Percentiles rank a stretch among this genome's conserved stretches.
Conservation (phyloP, 92 coral and sea anemone species). For the Parazoanthus darwini region DNA sequence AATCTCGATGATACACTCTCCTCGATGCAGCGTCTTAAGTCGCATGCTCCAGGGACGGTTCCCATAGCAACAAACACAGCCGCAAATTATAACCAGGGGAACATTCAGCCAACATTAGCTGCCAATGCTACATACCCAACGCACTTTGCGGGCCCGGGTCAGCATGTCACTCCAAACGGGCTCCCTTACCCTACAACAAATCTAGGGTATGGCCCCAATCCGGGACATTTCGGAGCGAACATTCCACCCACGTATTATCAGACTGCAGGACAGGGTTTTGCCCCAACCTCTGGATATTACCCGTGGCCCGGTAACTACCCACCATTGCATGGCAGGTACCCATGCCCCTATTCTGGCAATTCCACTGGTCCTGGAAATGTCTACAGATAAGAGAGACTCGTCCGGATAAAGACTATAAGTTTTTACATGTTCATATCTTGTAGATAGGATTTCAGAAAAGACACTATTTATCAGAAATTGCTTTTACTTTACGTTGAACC, state of each 20-base stretch:
- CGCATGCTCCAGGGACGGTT: conserved; percentile 35
- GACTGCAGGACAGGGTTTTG: conserved; percentile 46
- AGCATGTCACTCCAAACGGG: conserved; percentile 6
- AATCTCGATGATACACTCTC: conserved; percentile 71
- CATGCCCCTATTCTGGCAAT: conserved; percentile 25
- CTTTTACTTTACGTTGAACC: neutral
- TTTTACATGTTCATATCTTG: neutral
- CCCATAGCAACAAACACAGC: conserved; percentile 22
- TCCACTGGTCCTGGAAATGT: conserved; percentile 30
- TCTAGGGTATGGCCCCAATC: conserved; percentile 33
- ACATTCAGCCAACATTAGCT: conserved; percentile 15
- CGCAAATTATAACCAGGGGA: conserved; percentile 17
- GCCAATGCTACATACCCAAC: conserved; percentile 9
- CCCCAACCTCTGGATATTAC: conserved; percentile 58
- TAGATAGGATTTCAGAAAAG: conserved; percentile 17
- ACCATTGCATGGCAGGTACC: conserved; percentile 56
- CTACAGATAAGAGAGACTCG: conserved; percentile 7
- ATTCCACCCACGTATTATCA: conserved; percentile 62
- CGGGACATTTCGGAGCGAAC: conserved; percentile 21
- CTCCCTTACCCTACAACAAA: conserved; percentile 38
- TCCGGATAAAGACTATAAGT: neutral
- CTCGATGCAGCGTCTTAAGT: conserved; percentile 59
- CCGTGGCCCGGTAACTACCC: conserved; percentile 80
- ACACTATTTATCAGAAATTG: conserved; percentile 11
- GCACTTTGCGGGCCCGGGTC: conserved; percentile 4